Conservation (phyloP, 2,888 invertebrate genomes). For the Amorpha juglandis region DNA sequence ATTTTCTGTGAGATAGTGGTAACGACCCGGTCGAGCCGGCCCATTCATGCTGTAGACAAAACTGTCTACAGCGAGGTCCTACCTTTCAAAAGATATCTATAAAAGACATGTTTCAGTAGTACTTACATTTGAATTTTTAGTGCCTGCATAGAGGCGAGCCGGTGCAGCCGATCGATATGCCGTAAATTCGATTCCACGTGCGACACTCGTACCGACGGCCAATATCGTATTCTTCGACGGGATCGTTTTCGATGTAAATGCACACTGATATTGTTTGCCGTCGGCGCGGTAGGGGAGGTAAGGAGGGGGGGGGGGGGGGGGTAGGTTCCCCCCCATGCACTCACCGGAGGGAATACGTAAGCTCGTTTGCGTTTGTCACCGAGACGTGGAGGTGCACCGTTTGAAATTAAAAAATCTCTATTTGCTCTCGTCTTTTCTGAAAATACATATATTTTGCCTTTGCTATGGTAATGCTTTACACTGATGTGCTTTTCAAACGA, state of each 20-base stretch:
- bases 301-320: neutral
- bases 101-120: neutral
- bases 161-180: constrained; percentile 14
- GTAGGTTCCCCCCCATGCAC: neutral
- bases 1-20: too few species aligned
- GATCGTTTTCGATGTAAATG: constrained; percentile 22
- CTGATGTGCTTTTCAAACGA: neutral
- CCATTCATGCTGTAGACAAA: too few species aligned
- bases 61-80: too few species aligned
- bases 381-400: neutral
- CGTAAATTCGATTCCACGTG: constrained; percentile 18
- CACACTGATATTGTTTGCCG: constrained; percentile 21
- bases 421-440: constrained; percentile 8
- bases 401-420: constrained; percentile 12
- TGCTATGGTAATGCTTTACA: constrained; percentile 4
- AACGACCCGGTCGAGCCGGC: too few species aligned
- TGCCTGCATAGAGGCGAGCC: neutral
- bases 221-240: constrained; percentile 17
- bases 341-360: constrained; percentile 19
- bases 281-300: neutral
- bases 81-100: too few species aligned
- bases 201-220: constrained; percentile 13
- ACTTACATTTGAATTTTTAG: neutral
- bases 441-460: constrained; percentile 15
- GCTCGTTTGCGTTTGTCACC: constrained; percentile 21